A percentile compares a stretch with the other conserved stretches of the same genome.
These are phyloP conservation scores for Dolomedes plantarius DNA, from an alignment of 2,888 invertebrate genomes.

Conservation along the genomic window DNA sequence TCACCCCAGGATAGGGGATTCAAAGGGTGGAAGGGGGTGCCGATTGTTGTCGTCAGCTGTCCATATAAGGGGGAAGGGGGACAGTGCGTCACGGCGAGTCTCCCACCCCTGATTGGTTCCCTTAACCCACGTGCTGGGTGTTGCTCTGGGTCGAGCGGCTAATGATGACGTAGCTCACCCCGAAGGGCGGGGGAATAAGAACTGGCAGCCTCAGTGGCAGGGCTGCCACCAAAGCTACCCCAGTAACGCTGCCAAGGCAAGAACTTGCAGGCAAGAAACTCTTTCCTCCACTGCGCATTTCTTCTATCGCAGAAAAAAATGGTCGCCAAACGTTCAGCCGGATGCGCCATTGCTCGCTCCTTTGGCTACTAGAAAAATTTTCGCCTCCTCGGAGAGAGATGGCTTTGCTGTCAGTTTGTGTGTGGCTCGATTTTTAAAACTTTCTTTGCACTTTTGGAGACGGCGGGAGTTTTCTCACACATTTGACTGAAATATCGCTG, in stretches of 20 bases:
- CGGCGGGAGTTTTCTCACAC: not conserved
- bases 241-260: conserved; percentile 34
- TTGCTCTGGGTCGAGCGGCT: conserved; percentile 71
- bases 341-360: conserved; percentile 21
- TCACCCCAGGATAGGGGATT: conserved; percentile 69
- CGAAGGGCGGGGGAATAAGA: conserved; percentile 71
- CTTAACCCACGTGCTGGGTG: conserved; percentile 71
- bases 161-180: conserved; percentile 72
- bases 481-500: not conserved
- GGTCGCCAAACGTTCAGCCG: conserved; percentile 13
- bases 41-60: conserved; percentile 70
- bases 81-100: conserved; percentile 65
- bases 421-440: conserved; percentile 29
- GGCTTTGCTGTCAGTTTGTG: too few species aligned
- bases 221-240: conserved; percentile 34
- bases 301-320: conserved; percentile 57
- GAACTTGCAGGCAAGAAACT: conserved; percentile 51
- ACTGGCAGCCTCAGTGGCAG: conserved; percentile 57
- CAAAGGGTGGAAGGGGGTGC: conserved; percentile 59
- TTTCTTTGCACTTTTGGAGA: not conserved
- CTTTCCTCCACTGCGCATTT: conserved; percentile 59
- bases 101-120: conserved; percentile 71
- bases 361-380: conserved; percentile 18
- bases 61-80: conserved; percentile 66
- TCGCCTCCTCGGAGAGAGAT: not conserved